phyloP scores from a whole-genome alignment of 2,888 invertebrate genomes.

The Epiblema foenella region DNA sequence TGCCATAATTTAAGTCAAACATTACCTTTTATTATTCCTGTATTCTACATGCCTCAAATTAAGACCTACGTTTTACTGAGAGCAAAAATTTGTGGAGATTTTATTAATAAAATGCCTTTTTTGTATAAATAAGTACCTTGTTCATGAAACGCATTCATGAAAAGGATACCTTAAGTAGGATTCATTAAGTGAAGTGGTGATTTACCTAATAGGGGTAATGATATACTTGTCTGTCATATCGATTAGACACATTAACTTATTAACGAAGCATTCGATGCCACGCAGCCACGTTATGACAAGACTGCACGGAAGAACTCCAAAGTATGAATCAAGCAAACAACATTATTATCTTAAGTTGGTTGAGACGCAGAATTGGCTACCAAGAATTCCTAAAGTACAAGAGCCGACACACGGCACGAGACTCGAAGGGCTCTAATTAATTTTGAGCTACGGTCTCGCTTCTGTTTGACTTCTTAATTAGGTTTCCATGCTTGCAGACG shows the following conservation, averaged over 20 bases:
- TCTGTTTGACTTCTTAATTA: slow-evolving; percentile 44
- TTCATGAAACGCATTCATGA: too few species aligned
- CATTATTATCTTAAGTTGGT: slow-evolving; percentile 5
- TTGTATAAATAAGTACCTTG: too few species aligned
- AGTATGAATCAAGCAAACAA: background rate
- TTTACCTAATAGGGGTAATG: too few species aligned
- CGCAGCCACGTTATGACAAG: too few species aligned
- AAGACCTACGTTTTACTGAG: background rate
- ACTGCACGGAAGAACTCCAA: background rate
- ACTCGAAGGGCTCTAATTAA: slow-evolving; percentile 39
- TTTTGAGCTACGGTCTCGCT: slow-evolving; percentile 26
- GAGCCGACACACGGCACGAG: slow-evolving; percentile 22
- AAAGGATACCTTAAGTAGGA: too few species aligned
- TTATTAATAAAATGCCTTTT: too few species aligned
- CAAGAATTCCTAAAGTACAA: slow-evolving; percentile 11
- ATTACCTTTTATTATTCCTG: slow-evolving; percentile 8
- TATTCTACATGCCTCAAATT: background rate
- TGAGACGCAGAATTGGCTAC: background rate
- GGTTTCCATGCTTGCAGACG: slow-evolving; percentile 37
- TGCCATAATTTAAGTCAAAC: slow-evolving; percentile 23
- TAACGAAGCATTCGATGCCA: too few species aligned
- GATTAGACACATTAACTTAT: too few species aligned
- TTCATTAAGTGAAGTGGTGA: too few species aligned
- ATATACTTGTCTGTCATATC: too few species aligned
- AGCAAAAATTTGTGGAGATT: background rate